phyloP scores from a whole-genome alignment of 2,797 vertebrate species.

The Crax fasciolata region DNA sequence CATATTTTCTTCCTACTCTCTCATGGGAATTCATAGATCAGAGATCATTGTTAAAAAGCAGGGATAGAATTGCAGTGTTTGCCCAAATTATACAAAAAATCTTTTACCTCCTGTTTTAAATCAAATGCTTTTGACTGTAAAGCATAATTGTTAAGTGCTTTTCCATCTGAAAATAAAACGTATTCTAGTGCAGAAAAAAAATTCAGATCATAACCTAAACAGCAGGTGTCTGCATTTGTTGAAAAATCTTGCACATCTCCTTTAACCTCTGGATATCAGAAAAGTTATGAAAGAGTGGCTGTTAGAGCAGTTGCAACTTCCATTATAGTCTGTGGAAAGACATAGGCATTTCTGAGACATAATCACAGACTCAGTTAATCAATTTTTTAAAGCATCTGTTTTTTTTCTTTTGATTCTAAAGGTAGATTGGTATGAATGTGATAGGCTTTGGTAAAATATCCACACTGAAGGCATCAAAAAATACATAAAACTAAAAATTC shows the following conservation, averaged over 20 bases:
- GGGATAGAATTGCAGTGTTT: background rate
- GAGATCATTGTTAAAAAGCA: background rate
- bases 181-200: background rate
- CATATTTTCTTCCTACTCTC: fast-evolving
- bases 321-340: background rate
- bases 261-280: background rate
- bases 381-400: background rate
- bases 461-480: background rate
- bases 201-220: background rate
- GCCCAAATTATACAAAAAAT: background rate
- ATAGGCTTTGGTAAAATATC: background rate
- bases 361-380: background rate
- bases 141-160: background rate
- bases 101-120: background rate
- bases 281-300: background rate
- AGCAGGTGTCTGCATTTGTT: background rate
- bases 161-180: background rate
- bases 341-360: background rate
- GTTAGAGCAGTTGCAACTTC: background rate
- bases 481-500: background rate
- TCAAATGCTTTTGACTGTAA: background rate
- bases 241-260: background rate
- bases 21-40: background rate
- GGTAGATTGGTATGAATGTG: background rate
- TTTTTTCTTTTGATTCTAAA: background rate